Percentiles rank a stretch among this genome's conserved stretches.
These are phyloP conservation scores for Drosophila subobscura DNA, from an alignment of 1,140 invertebrate genomes.

Conservation along the genomic window DNA sequence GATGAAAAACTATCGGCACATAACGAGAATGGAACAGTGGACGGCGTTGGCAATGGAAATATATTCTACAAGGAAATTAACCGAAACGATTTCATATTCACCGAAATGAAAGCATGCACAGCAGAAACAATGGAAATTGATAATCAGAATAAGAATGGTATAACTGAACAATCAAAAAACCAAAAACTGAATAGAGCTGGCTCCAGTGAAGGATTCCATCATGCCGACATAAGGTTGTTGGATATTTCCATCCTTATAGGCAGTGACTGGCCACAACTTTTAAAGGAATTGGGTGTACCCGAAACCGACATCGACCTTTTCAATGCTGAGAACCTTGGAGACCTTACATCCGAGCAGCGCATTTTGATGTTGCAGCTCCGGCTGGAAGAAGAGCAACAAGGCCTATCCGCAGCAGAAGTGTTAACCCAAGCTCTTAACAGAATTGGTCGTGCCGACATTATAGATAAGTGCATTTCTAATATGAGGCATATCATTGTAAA, in stretches of 20 bases:
- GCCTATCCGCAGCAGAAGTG: conserved; percentile 87
- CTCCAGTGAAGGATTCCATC: conserved; percentile 54
- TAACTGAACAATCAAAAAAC: neutral
- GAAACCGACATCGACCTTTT: conserved; percentile 94
- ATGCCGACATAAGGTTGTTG: conserved; percentile 88
- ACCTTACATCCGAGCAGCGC: conserved; percentile 92
- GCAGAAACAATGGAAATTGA: neutral
- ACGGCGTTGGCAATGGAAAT: conserved; percentile 18
- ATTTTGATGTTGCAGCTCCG: conserved; percentile 93
- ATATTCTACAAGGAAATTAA: conserved; percentile 28
- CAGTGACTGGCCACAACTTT: conserved; percentile 95
- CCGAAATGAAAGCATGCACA: conserved; percentile 34
- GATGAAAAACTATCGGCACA: neutral
- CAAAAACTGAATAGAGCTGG: neutral
- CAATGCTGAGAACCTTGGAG: conserved; percentile 90
- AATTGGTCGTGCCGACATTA: conserved; percentile 94
- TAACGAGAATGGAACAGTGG: conserved; percentile 11
- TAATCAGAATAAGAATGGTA: neutral
- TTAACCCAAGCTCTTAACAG: conserved; percentile 93
- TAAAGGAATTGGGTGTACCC: conserved; percentile 91
- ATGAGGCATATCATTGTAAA: conserved; percentile 91
- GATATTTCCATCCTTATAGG: conserved; percentile 96
- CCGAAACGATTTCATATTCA: conserved; percentile 57
- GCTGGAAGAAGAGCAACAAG: conserved; percentile 85
- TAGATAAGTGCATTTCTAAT: conserved; percentile 89